These are phyloP conservation scores for Saccopteryx bilineata DNA, from an alignment of 2,113 vertebrate genomes.

Conservation along the genomic window DNA sequence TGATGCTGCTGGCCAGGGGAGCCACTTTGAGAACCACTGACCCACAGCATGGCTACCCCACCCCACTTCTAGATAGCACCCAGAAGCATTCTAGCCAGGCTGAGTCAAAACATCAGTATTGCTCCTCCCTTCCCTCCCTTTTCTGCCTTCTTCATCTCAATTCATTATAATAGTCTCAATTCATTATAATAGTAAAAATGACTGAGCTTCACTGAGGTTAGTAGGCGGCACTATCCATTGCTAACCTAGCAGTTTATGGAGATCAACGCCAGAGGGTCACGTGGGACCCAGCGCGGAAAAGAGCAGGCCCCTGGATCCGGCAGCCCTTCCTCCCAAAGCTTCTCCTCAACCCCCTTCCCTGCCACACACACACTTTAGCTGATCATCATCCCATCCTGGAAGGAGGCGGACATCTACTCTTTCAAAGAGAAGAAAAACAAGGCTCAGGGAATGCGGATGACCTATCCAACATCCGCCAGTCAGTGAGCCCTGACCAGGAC, in stretches of 20 bases:
- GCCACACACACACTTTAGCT: too few relatives aligned
- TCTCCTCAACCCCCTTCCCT: not conserved
- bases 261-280: accelerated
- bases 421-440: not conserved
- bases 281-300: accelerated
- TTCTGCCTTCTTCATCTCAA: accelerated
- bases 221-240: not conserved
- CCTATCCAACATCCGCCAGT: accelerated
- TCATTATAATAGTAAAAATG: too few relatives aligned
- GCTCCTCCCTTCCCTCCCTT: not conserved
- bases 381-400: not conserved
- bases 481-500: accelerated
- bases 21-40: not conserved
- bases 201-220: not conserved
- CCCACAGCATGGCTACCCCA: too few relatives aligned
- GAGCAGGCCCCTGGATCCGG: accelerated
- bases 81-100: accelerated
- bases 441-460: accelerated
- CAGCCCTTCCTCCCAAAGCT: not conserved
- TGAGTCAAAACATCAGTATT: accelerated
- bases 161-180: not conserved
- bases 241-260: accelerated
- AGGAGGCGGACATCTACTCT: not conserved
- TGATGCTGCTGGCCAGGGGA: not conserved
- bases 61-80: accelerated